Evolutionary conservation across 2,113 vertebrate species (phyloP).

Genomic region (Gymnogyps californianus): DNA sequence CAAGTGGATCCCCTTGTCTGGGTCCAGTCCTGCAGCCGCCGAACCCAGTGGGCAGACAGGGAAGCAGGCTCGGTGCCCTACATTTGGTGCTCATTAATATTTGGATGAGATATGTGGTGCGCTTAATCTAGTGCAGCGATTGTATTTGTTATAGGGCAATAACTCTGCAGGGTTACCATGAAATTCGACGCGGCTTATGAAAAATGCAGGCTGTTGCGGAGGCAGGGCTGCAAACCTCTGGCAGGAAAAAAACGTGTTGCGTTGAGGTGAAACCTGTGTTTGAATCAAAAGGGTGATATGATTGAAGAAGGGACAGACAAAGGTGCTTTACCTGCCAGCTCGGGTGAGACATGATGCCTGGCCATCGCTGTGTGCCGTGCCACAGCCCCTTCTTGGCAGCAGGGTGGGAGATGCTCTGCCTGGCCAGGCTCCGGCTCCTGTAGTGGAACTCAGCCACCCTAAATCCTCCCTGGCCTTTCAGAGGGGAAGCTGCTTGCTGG

Average conservation of each 20-base stretch:
- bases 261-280: background rate
- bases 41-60: background rate
- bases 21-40: background rate
- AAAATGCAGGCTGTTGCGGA: background rate
- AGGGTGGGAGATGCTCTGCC: background rate
- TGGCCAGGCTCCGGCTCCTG: background rate
- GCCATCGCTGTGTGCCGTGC: accelerated
- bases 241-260: background rate
- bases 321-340: background rate
- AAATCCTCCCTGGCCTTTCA: background rate
- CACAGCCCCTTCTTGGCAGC: background rate
- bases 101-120: background rate
- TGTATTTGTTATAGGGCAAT: background rate
- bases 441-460: background rate
- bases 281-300: background rate
- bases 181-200: background rate
- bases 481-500: background rate
- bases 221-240: background rate
- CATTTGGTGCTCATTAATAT: background rate
- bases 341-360: accelerated
- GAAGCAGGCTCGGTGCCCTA: background rate
- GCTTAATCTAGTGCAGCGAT: background rate
- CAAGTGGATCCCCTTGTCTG: background rate
- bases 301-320: background rate
- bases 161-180: background rate